phyloP scores from a whole-genome alignment of 2,113 vertebrate genomes.

The Pterocles gutturalis region DNA sequence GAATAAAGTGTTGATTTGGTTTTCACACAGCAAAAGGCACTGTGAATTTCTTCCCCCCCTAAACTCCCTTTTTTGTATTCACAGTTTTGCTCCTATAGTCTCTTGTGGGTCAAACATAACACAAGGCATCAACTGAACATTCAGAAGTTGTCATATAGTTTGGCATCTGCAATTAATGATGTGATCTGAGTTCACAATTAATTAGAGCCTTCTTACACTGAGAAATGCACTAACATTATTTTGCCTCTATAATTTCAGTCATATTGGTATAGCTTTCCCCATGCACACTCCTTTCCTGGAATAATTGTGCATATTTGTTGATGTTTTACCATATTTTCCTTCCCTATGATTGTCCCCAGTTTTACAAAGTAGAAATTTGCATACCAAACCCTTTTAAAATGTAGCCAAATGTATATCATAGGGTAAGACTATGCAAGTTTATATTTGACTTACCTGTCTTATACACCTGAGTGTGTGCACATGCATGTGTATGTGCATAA shows the following conservation, averaged over 20 bases:
- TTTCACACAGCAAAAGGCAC: not conserved
- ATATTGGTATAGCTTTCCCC: not conserved
- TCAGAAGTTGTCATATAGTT: not conserved
- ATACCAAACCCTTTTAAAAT: not conserved
- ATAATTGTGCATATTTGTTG: not conserved
- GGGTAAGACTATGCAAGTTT: not conserved
- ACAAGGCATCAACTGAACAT: not conserved
- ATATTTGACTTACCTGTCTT: not conserved
- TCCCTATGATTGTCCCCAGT: not conserved
- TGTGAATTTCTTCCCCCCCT: not conserved
- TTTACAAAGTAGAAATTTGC: not conserved
- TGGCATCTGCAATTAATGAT: not conserved
- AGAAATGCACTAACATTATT: not conserved
- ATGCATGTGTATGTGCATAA: not conserved
- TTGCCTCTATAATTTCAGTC: not conserved
- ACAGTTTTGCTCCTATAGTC: not conserved
- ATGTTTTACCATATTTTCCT: not conserved
- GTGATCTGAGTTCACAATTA: not conserved
- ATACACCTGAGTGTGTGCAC: not conserved
- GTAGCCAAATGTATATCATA: not conserved
- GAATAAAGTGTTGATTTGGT: not conserved
- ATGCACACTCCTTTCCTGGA: not conserved
- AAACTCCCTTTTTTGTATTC: not conserved
- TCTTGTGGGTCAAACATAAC: not conserved
- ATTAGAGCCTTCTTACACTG: not conserved